Conservation (phyloP, 2,888 invertebrate species). For the Diaprepes abbreviatus region DNA sequence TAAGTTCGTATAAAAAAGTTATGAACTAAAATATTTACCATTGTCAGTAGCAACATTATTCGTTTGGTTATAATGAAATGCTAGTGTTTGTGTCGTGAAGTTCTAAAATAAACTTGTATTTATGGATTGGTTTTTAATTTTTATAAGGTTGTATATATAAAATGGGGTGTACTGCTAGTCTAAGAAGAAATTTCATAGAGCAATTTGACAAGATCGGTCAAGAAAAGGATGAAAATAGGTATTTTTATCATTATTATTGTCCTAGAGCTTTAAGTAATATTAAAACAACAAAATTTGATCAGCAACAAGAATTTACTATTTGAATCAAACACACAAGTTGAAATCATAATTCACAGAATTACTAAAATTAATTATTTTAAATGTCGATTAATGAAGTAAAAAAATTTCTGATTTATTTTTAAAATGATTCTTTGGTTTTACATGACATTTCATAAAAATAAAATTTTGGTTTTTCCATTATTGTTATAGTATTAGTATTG, state of each 20-base stretch:
- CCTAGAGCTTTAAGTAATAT: no score
- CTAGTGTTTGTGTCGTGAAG: neutral
- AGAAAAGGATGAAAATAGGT: conserved; percentile 20
- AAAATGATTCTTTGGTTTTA: no score
- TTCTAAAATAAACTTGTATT: neutral
- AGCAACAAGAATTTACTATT: no score
- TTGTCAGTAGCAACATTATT: neutral
- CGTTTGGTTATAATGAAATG: neutral
- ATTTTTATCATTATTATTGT: neutral
- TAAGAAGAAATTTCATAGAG: conserved; percentile 53
- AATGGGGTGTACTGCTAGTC: conserved; percentile 57
- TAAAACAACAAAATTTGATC: no score
- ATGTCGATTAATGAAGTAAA: no score
- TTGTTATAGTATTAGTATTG: no score
- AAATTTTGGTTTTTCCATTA: no score
- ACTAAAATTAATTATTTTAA: no score
- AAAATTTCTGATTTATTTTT: no score
- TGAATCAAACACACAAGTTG: no score
- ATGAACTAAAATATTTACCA: conserved; percentile 6
- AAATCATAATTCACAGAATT: no score
- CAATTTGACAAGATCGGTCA: conserved; percentile 31
- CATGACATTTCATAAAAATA: no score
- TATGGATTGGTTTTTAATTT: neutral
- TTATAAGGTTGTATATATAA: neutral
- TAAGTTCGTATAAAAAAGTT: neutral